Evolutionary conservation across 2,797 vertebrate genomes (phyloP).

Genomic region (Urocyon cinereoargenteus): DNA sequence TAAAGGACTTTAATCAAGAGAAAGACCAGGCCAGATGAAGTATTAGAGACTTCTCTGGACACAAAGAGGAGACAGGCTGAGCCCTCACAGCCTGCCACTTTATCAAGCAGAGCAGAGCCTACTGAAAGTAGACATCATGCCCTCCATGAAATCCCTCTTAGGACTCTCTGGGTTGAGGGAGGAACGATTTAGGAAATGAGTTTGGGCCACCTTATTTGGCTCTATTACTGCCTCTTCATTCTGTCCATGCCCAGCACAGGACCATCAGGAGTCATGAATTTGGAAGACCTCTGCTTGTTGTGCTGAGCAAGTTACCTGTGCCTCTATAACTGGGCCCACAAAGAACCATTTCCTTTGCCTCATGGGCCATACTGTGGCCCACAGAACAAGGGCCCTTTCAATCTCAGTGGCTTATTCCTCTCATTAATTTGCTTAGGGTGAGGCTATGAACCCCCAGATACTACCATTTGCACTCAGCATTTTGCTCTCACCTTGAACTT

Average conservation of each 20-base stretch:
- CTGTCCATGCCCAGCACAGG: background rate
- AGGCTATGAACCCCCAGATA: slow-evolving; percentile 26
- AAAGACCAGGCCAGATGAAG: background rate
- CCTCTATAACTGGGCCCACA: slow-evolving; percentile 69
- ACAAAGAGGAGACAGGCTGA: background rate
- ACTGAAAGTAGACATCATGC: background rate
- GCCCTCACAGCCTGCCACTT: background rate
- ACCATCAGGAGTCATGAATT: slow-evolving; percentile 59
- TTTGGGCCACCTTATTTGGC: background rate
- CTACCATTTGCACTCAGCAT: slow-evolving; percentile 33
- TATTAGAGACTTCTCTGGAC: background rate
- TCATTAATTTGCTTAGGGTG: slow-evolving; percentile 82
- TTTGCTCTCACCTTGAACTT: slow-evolving; percentile 38
- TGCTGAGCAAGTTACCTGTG: slow-evolving; percentile 69
- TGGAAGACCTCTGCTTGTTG: slow-evolving; percentile 62
- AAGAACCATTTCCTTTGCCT: slow-evolving; percentile 74
- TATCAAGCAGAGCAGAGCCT: background rate
- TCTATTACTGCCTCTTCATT: slow-evolving; percentile 40
- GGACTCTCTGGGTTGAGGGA: slow-evolving; percentile 33
- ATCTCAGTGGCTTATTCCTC: slow-evolving; percentile 78
- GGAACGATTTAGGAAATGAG: slow-evolving; percentile 61
- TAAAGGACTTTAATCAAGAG: slow-evolving; percentile 36
- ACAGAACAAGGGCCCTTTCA: slow-evolving; percentile 76
- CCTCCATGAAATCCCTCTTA: slow-evolving; percentile 48
- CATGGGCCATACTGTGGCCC: slow-evolving; percentile 64